Evolutionary conservation across 2,797 vertebrate genomes (phyloP).

Genomic region (Orestias chungarensis): DNA sequence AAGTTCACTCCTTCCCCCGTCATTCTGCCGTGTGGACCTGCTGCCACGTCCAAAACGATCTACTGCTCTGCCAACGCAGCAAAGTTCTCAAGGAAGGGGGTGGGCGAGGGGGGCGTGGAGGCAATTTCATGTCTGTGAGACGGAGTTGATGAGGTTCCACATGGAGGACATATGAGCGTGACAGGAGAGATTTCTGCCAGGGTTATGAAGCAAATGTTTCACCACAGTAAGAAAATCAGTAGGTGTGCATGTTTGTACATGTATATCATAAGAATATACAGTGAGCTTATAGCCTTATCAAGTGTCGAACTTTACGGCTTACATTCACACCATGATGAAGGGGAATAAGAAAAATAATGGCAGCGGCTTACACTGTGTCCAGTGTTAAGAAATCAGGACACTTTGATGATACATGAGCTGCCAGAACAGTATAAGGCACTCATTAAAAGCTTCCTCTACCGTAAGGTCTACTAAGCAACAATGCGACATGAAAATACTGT

Average conservation of each 20-base stretch:
- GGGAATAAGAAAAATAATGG: too few species aligned
- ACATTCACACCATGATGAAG: too few species aligned
- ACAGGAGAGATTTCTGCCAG: not conserved
- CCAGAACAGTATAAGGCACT: too few species aligned
- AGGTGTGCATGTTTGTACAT: not conserved
- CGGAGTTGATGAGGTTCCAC: not conserved
- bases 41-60: constrained; percentile 13
- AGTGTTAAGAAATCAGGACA: too few species aligned
- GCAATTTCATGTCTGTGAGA: not conserved
- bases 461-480: too few species aligned
- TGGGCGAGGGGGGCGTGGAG: not conserved
- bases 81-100: constrained; percentile 18
- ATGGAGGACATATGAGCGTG: not conserved
- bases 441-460: too few species aligned
- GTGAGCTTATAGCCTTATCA: too few species aligned
- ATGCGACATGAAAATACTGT: too few species aligned
- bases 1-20: constrained; percentile 29
- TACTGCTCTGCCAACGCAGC: constrained; percentile 14
- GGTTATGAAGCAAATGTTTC: not conserved
- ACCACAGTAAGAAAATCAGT: not conserved
- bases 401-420: too few species aligned
- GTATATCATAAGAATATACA: too few species aligned
- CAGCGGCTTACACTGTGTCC: too few species aligned
- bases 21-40: constrained; percentile 11
- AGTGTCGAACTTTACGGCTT: too few species aligned